Evolutionary conservation across 2,888 invertebrate species (phyloP), one percentile per base, ranked within the genome.

Genomic region (Acanthosepion pharaonis): DNA sequence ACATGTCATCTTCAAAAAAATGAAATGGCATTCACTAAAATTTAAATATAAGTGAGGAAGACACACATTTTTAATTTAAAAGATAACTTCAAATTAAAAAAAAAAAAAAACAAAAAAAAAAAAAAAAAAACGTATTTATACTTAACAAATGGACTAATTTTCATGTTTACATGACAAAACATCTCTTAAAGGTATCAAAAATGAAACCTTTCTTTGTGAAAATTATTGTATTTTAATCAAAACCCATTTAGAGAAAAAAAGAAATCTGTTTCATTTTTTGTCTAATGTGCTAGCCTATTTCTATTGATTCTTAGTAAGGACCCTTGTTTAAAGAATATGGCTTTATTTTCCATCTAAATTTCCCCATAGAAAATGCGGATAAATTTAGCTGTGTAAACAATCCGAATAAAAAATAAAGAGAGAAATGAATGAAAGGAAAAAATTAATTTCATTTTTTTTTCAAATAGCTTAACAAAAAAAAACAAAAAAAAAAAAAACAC

Each of bases 131-230:
- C 5, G 78, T 78, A 78, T 78, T 78, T 78, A 78, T 78, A 78
- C 23, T 78, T 78, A 78, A 78, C 78, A 78, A 78, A 78, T n/a
- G 33, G 78, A 15, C 78, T 78, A 78, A 78, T 78, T 78, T 78
- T 33, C 78, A 15, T 78, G 78, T 78, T 78, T 78, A 33, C 78
- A 78, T 33, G 33, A 78, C 78, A 33, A 78, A 78, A 78, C n/a
- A n/a, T 78, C n/a, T 78, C 78, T 78, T 78, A 33, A 78, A 78
- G 78, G 78, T 78, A 78, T 78, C 78, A 78, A 78, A 64, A 78
- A 78, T 78, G 78, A 78, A 78, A 78, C 78, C 78, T 78, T 33
- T n/a, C 78, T 78, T 78, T 78, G 33, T 78, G 11, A 78, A 78
- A 78, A 78, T 33, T 33, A 78, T 78, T 78, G 78, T 78, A 78